Base-by-base conservation (phyloP, 1,140 invertebrate species). In the Campoletis sonorensis region DNA sequence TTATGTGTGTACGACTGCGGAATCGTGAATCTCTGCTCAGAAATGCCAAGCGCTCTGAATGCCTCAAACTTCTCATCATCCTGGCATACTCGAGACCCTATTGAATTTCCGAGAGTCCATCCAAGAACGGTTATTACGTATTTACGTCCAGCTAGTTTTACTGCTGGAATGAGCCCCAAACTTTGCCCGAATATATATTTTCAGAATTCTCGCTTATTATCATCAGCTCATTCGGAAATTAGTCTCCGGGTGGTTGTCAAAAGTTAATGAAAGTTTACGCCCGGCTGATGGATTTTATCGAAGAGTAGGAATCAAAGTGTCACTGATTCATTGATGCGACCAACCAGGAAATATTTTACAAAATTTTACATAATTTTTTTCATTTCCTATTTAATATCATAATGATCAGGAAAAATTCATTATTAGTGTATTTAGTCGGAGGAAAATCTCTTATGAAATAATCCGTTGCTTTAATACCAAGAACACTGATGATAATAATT, bases 61-160 rank as follows among this genome's bases (percentile, higher is more conserved):
- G 73, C 54, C 51, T 77, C 73, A 77, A 77, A 77, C 73, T 77
- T 77, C 73, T 77, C 73, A 77, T 77, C 11, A 54, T 77, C 23
- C 73, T 64, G 73, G 54, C 51, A 77, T 77, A 77, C 61, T 77
- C 54, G 51, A 77, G 73, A 54, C 73, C 54, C 73, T 30, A 61
- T 61, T 37, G 73, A 27, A 64, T 54, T 77, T 77, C 73, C 30
- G 73, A 54, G 21, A 33, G 27, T 77, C 73, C 73, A 61, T 58
- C 10, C 67, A 21, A 70, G 21, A 70, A 33, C 27, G 61, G 4
- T 33, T 33, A n/a, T 70, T 61, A 37, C 37, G 23, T 77, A 77
- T 77, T 77, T 64, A 77, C 54, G 61, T 27, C 18, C 54, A 15
- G 30, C 27, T 33, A 33, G 15, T 18, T 33, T n/a, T 70, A 18